Base-by-base conservation (phyloP, 2,797 vertebrate species). In the Acomys russatus region DNA sequence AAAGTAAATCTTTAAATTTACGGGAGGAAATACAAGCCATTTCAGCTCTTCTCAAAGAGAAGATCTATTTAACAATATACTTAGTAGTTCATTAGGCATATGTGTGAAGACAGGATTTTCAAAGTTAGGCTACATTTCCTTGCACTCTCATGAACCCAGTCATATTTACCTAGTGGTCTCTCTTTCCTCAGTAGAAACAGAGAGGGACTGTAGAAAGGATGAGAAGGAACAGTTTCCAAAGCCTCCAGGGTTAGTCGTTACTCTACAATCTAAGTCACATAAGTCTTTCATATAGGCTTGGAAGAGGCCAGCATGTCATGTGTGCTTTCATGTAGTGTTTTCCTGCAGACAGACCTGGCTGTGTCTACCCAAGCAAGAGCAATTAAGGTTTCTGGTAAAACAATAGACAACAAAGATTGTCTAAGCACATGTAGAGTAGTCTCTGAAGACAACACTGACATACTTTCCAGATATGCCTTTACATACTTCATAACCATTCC, bases 41-140 rank as follows among this genome's bases (percentile, higher is more conserved):
- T 38, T 92, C 86, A 54, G 54, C 84, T 77, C 82, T 89, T 74
- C 89, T 59, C 91, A 9, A 17, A 49, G 64, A 68, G 49, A 71
- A 92, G 38, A 84, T 95, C 82, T 92, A 84, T 74, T 89, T 94
- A 92, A 94, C 85, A 70, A 63, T n/a, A 9, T 61, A 68, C 87
- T 87, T 68, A 91, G 73, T 66, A 25, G 82, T 44, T 91, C 66
- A 76, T 93, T 88, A 71, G 70, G 90, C 78, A 73, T 7, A 64
- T 59, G 73, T 73, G 92, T 95, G 94, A 76, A 90, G 61, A 83
- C 18, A 35, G n/a, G 71, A 59, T 73, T 85, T 97, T 89, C 44
- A 87, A 83, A 95, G 64, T 78, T 63, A 74, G 17, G 63, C 79
- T 23, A 0, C 25, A 66, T 95, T 97, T 94, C 84, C 83, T 86